Percentiles rank a stretch among this genome's conserved stretches.
phyloP scores from a whole-genome alignment of 2,797 vertebrate species.

The Cichlasoma orientale region DNA sequence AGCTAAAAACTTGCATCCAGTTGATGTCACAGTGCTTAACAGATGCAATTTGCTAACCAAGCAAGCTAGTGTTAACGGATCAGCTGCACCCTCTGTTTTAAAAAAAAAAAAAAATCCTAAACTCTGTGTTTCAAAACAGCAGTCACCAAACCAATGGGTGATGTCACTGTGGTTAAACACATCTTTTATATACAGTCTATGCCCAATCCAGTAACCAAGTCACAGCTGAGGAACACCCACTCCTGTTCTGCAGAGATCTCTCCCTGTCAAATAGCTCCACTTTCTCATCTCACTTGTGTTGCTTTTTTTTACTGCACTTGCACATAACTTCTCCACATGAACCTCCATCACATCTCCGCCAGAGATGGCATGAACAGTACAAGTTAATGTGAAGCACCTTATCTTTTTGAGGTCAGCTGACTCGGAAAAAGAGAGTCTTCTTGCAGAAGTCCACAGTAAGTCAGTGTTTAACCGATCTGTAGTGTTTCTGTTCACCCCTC shows the following conservation, averaged over 20 bases:
- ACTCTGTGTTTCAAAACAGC: neutral
- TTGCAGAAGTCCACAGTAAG: slow-evolving; percentile 13
- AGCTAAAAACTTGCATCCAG: neutral
- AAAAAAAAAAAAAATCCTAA: neutral
- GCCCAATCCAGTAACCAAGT: neutral
- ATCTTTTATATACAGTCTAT: slow-evolving; percentile 3
- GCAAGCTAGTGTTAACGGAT: neutral
- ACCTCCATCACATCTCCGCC: neutral
- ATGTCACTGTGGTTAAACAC: neutral
- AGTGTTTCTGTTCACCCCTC: slow-evolving; percentile 26
- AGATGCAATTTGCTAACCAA: neutral
- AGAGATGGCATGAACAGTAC: slow-evolving; percentile 36
- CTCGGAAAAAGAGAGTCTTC: slow-evolving; percentile 24
- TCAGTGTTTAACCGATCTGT: slow-evolving; percentile 6
- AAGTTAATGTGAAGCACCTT: slow-evolving; percentile 63
- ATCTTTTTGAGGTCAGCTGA: slow-evolving; percentile 38
- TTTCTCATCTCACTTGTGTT: neutral
- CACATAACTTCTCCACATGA: neutral
- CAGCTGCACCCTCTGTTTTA: neutral
- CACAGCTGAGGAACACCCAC: neutral
- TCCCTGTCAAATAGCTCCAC: neutral
- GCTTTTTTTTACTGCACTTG: neutral
- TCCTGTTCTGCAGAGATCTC: neutral
- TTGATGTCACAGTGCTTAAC: neutral
- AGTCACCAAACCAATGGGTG: neutral